phyloP scores from a whole-genome alignment of 2,797 vertebrate species.

The Melanotaenia nigrans region DNA sequence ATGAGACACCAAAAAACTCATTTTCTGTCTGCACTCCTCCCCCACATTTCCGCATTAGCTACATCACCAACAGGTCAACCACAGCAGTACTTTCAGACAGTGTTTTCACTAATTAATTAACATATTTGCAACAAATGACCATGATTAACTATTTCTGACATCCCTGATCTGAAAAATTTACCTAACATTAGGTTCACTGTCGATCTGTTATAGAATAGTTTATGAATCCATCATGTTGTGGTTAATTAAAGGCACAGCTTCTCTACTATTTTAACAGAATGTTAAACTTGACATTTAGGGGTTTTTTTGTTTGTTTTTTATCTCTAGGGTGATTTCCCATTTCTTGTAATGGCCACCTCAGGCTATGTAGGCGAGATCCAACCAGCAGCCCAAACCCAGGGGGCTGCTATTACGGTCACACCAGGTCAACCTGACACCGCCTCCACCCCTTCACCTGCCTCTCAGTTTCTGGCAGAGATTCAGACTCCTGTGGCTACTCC shows the following conservation, averaged over 20 bases:
- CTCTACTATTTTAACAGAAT: not conserved
- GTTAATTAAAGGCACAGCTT: not conserved
- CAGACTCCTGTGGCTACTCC: conserved; percentile 77
- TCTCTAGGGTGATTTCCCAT: conserved; percentile 63
- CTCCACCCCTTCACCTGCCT: conserved; percentile 72
- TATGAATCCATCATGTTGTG: not conserved
- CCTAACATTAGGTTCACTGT: not conserved
- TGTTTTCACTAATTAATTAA: conserved; percentile 13
- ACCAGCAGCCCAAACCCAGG: conserved; percentile 83
- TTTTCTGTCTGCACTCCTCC: conserved; percentile 47
- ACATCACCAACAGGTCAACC: conserved; percentile 29
- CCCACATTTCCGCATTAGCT: conserved; percentile 27
- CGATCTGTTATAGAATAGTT: not conserved
- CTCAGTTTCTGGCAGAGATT: conserved; percentile 89
- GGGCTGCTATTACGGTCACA: conserved; percentile 69
- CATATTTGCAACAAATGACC: conserved; percentile 15
- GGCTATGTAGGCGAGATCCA: conserved; percentile 91
- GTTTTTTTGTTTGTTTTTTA: conserved; percentile 13
- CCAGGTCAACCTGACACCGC: conserved; percentile 71
- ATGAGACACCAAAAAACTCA: conserved; percentile 64
- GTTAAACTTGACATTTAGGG: conserved; percentile 3
- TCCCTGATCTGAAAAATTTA: not conserved
- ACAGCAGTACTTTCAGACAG: conserved; percentile 13
- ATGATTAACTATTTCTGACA: not conserved
- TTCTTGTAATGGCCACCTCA: conserved; percentile 90